Evolutionary conservation across 2,888 invertebrate genomes (phyloP), one percentile per base, ranked within the genome.

Genomic region (Caenorhabditis sp.): DNA sequence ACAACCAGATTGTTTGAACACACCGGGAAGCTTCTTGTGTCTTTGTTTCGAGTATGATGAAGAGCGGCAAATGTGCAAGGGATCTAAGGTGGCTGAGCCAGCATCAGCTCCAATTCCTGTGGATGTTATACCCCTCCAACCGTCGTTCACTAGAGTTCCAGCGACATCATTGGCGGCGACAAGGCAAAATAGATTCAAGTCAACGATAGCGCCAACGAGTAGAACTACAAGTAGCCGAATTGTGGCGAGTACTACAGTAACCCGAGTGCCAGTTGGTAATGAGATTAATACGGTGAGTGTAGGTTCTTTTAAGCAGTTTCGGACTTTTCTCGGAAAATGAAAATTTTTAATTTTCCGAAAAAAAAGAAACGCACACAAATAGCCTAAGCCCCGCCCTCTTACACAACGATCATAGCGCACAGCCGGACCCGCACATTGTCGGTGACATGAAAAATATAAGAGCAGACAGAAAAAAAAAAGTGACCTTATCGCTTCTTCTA

Each of bases 11-110:
- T 97, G 97, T 88, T 91, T 93, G 71, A 97, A 97, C 88, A 92
- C 93, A 0, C 94, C 94, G 92, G 97, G 97, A 0, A 92, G 93
- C 0, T 95, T 93, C 89, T 91, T 93, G 54, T 97, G 97, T 88
- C 91, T 92, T 2, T 97, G 97, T 86, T 91, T 92, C 60, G 80
- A 80, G 52, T 82, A 78, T 36, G 80, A 80, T 26, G 82, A 82
- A 50, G 59, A 36, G 21, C 66, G 23, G 25, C 70, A 75, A 57
- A 61, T 58, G 23, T 81, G 80, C 54, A 75, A 76, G 50, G 73
- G 74, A 23, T 65, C 68, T 10, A 64, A 65, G 12, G 56, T 65
- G 20, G 31, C 67, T n/a, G 61, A n/a, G n/a, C n/a, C 69, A 5
- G 59, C 63, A 31, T 59, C 66, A 31, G 68, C 59, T 56, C 72